Percentiles rank a stretch among this genome's conserved stretches.
phyloP scores from a whole-genome alignment of 2,888 invertebrate genomes.

The Ashinkailepas kermadecensis region DNA sequence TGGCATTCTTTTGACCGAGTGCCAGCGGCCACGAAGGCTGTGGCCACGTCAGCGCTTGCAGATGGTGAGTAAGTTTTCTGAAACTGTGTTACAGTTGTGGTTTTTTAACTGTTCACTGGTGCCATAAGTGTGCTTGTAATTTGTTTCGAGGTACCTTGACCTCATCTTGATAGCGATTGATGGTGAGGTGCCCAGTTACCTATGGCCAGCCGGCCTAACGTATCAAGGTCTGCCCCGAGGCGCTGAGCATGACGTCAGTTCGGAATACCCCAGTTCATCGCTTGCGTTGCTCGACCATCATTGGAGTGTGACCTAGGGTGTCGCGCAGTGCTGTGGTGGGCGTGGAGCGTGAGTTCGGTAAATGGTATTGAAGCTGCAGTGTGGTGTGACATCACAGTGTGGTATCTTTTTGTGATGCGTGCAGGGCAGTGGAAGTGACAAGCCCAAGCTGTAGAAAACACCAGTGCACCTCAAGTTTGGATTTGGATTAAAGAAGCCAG shows the following conservation, averaged over 20 bases:
- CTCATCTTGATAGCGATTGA: no score
- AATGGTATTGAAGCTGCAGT: no score
- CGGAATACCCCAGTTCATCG: background rate
- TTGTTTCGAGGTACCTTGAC: background rate
- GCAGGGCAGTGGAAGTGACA: background rate
- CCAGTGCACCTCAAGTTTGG: background rate
- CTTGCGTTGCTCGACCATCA: no score
- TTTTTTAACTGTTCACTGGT: background rate
- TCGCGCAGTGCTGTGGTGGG: background rate
- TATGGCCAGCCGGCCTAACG: background rate
- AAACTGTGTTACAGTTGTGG: background rate
- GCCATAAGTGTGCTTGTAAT: background rate
- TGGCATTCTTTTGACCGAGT: background rate
- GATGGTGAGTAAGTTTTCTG: background rate
- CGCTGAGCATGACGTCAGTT: slow-evolving; percentile 3
- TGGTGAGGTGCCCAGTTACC: no score
- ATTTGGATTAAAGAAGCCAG: background rate
- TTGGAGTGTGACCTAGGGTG: no score
- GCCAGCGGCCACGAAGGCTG: slow-evolving; percentile 3
- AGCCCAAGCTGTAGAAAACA: background rate
- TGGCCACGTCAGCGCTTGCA: slow-evolving; percentile 9
- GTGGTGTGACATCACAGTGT: no score
- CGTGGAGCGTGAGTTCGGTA: background rate
- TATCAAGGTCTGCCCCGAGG: background rate
- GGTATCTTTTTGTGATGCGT: no score